Evolutionary conservation across 2,797 vertebrate genomes (phyloP).

Genomic region (Denticeps clupeoides): DNA sequence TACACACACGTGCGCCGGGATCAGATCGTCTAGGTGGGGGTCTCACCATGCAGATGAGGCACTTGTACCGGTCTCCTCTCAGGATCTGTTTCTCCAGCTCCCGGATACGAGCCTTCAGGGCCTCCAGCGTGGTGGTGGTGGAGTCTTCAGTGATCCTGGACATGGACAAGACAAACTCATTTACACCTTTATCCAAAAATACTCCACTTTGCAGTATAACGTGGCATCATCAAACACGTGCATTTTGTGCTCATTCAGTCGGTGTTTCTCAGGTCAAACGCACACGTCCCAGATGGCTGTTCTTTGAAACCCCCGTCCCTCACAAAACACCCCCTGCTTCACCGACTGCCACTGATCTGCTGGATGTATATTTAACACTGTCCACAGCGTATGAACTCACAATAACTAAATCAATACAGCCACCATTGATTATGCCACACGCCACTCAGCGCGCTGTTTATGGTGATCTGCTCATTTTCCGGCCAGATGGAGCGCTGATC

Average conservation of each 20-base stretch:
- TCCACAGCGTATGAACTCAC: slow-evolving; percentile 76
- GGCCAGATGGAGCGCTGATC: slow-evolving; percentile 83
- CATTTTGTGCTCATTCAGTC: no score
- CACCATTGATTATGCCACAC: slow-evolving; percentile 61
- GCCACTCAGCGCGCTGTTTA: slow-evolving; percentile 62
- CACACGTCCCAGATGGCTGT: not conserved
- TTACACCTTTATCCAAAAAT: no score
- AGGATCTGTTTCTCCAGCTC: slow-evolving; percentile 97
- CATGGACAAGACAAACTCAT: slow-evolving; percentile 6
- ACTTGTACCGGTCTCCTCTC: slow-evolving; percentile 97
- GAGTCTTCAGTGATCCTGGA: slow-evolving; percentile 94
- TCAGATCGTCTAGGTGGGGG: slow-evolving; percentile 6
- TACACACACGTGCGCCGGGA: not conserved
- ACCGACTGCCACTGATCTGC: slow-evolving; percentile 57
- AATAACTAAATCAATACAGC: slow-evolving; percentile 74
- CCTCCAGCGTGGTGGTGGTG: slow-evolving; percentile 93
- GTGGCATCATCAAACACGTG: no score
- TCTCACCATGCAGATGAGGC: slow-evolving; percentile 99
- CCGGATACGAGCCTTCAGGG: slow-evolving; percentile 95
- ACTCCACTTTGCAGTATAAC: no score
- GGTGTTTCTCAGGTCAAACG: no score
- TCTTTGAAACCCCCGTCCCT: slow-evolving; percentile 8
- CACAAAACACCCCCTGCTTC: slow-evolving; percentile 38
- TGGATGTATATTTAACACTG: slow-evolving; percentile 89
- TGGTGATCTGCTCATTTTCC: slow-evolving; percentile 79